These are phyloP conservation scores for Hyphantria cunea DNA, from an alignment of 1,140 invertebrate species.

Conservation along the genomic window DNA sequence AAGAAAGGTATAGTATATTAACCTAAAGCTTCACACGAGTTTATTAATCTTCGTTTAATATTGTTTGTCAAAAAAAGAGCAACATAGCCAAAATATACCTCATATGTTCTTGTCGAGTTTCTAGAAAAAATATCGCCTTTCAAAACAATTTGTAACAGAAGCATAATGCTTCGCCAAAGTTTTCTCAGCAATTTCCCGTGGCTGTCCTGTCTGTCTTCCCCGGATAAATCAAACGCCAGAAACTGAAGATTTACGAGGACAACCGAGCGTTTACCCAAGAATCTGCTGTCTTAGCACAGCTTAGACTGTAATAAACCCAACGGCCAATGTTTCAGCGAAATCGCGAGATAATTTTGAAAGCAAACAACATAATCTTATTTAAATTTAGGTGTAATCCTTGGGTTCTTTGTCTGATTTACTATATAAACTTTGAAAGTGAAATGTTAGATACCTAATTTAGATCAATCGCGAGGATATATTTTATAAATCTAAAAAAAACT, in stretches of 20 bases:
- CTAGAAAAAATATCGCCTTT: neutral
- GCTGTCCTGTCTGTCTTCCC: constrained; percentile 16
- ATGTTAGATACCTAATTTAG: neutral
- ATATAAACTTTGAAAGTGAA: neutral
- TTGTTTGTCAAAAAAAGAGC: neutral
- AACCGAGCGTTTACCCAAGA: constrained; percentile 2
- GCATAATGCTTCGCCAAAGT: constrained; percentile 14
- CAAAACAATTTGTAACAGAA: constrained; percentile 1
- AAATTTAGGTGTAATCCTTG: neutral
- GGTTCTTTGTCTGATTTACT: neutral
- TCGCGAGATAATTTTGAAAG: constrained; percentile 9
- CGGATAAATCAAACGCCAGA: constrained; percentile 21
- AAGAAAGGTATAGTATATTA: no score
- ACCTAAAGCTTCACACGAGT: neutral
- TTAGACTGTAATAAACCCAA: constrained; percentile 16
- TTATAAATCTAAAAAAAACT: no score
- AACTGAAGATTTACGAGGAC: constrained; percentile 24
- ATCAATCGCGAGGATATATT: no score
- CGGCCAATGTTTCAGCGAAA: constrained; percentile 3
- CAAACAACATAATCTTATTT: neutral
- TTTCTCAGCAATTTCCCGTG: constrained; percentile 19
- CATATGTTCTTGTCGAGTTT: neutral
- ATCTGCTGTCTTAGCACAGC: constrained; percentile 17
- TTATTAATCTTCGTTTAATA: neutral
- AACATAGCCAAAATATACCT: neutral